These are phyloP conservation scores for Neotoma lepida DNA, from an alignment of 2,113 vertebrate species.

Conservation along the genomic window DNA sequence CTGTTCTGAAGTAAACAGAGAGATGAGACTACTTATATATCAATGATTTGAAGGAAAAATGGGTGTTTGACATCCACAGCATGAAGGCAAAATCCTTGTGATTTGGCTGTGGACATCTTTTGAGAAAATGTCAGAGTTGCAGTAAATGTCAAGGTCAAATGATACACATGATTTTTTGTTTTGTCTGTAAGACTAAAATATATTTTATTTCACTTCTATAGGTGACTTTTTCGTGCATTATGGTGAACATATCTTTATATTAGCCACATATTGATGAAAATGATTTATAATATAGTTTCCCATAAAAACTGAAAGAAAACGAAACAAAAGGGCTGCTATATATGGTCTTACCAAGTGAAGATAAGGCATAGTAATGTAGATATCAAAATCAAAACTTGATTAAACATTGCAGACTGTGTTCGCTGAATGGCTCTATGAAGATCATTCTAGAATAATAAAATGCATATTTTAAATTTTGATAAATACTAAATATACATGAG, in stretches of 20 bases:
- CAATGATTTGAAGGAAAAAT: background rate
- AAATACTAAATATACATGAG: background rate
- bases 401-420: conserved; percentile 92
- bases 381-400: conserved; percentile 93
- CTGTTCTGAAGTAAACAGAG: background rate
- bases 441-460: conserved; percentile 88
- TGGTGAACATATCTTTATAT: background rate
- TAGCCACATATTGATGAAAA: conserved; percentile 8
- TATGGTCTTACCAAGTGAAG: conserved; percentile 90
- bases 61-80: background rate
- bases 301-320: background rate
- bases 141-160: background rate
- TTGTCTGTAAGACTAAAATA: background rate
- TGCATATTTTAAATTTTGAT: background rate
- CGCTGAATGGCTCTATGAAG: conserved; percentile 92
- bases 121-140: background rate
- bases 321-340: conserved; percentile 47
- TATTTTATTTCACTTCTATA: background rate
- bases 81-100: background rate
- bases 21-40: background rate
- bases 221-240: background rate
- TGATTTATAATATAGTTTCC: background rate
- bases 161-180: background rate
- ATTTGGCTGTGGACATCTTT: background rate
- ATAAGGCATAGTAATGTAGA: conserved; percentile 92